Conservation (phyloP, 1,140 invertebrate genomes). For the Conus ventricosus region DNA sequence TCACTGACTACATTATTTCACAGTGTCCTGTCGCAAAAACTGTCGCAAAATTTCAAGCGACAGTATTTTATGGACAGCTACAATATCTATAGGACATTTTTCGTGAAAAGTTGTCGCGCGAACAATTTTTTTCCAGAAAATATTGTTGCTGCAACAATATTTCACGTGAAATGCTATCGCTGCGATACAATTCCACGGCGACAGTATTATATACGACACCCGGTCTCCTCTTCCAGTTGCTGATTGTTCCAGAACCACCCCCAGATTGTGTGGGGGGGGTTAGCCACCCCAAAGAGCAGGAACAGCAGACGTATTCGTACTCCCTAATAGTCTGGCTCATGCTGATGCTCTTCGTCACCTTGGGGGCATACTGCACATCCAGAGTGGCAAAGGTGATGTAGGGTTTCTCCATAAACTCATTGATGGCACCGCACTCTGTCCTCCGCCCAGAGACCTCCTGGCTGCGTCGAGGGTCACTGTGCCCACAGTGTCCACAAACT, state of each 20-base stretch:
- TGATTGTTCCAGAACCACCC: constrained; percentile 74
- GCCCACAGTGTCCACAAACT: constrained; percentile 82
- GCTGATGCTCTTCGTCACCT: constrained; percentile 78
- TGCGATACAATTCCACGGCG: too few relatives aligned
- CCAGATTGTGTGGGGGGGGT: constrained; percentile 88
- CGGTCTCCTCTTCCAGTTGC: constrained; percentile 84
- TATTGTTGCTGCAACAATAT: too few relatives aligned
- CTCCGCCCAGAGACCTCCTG: constrained; percentile 92
- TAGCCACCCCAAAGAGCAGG: constrained; percentile 90
- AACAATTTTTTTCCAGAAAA: too few relatives aligned
- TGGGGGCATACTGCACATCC: constrained; percentile 81
- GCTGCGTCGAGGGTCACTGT: constrained; percentile 84
- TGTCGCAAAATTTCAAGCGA: too few relatives aligned
- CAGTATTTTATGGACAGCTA: too few relatives aligned
- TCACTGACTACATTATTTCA: too few relatives aligned
- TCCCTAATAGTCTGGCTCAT: constrained; percentile 80
- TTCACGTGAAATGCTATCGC: too few relatives aligned
- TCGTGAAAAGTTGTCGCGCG: too few relatives aligned
- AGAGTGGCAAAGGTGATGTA: constrained; percentile 61
- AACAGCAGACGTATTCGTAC: constrained; percentile 87
- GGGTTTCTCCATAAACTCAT: constrained; percentile 68
- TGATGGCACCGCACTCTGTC: constrained; percentile 84
- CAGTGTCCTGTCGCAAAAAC: too few relatives aligned
- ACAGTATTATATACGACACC: too few relatives aligned
- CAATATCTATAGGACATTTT: too few relatives aligned